These are phyloP conservation scores for Oriolus oriolus DNA, from an alignment of 2,113 vertebrate species.

Conservation along the genomic window DNA sequence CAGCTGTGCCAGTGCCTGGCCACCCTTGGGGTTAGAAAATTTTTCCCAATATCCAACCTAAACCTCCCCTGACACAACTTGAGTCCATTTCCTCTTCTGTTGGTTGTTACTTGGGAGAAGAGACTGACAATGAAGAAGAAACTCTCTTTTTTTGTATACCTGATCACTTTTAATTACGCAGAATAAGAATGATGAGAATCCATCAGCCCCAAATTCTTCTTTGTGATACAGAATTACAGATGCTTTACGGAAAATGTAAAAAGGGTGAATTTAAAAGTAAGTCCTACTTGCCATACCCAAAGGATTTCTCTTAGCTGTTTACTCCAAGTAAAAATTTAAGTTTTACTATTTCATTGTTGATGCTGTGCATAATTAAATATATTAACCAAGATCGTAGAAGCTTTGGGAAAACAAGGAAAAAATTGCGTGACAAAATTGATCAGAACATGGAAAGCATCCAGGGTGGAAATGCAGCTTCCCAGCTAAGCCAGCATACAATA, in stretches of 20 bases:
- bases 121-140: neutral
- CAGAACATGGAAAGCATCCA: slow-evolving; percentile 55
- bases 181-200: neutral
- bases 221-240: neutral
- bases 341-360: neutral
- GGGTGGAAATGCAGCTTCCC: slow-evolving; percentile 61
- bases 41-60: neutral
- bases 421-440: slow-evolving; percentile 46
- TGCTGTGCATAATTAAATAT: neutral
- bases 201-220: neutral
- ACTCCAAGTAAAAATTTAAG: neutral
- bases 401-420: neutral
- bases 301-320: neutral
- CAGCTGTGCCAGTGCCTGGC: neutral
- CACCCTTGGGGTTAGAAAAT: neutral
- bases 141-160: neutral
- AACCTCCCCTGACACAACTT: neutral
- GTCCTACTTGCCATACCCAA: neutral
- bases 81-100: neutral
- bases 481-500: slow-evolving; percentile 37
- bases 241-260: neutral
- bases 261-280: neutral
- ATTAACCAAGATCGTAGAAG: slow-evolving; percentile 10
- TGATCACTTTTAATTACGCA: neutral
- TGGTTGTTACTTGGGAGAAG: neutral